Percentiles rank a stretch among this genome's conserved stretches.
Conservation (phyloP, 2,113 vertebrate species). For the Crocuta crocuta region DNA sequence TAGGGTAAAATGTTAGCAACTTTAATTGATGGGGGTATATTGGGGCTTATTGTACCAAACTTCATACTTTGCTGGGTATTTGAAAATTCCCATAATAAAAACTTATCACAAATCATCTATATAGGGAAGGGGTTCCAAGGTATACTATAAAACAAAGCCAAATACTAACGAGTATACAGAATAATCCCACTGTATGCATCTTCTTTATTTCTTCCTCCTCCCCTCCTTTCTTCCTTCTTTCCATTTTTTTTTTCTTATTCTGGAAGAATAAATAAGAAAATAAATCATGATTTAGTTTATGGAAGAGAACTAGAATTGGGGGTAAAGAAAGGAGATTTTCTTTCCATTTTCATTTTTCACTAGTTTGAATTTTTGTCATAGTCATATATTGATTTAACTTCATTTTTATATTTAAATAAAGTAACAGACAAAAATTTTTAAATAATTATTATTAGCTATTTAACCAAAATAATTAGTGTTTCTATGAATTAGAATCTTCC, state of each 20-base stretch:
- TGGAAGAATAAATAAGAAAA: neutral
- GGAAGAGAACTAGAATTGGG: neutral
- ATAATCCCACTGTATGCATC: neutral
- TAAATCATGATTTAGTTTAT: neutral
- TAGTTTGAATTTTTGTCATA: neutral
- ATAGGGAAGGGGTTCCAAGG: neutral
- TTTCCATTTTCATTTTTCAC: neutral
- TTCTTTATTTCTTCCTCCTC: neutral
- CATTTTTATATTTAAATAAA: neutral
- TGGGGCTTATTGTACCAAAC: neutral
- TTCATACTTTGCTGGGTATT: neutral
- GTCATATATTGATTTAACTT: neutral
- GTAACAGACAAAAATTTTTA: neutral
- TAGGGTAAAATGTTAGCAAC: neutral
- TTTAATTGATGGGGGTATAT: neutral
- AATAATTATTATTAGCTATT: neutral
- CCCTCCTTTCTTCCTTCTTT: neutral
- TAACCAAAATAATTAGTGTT: neutral
- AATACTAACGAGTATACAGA: neutral
- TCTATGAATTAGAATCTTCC: neutral
- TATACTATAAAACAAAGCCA: neutral
- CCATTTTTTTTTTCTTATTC: neutral
- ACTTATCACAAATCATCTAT: neutral
- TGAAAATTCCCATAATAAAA: slow-evolving; percentile 15
- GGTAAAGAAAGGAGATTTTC: neutral